phyloP scores from a whole-genome alignment of 2,113 vertebrate species.

The Calcarius ornatus region DNA sequence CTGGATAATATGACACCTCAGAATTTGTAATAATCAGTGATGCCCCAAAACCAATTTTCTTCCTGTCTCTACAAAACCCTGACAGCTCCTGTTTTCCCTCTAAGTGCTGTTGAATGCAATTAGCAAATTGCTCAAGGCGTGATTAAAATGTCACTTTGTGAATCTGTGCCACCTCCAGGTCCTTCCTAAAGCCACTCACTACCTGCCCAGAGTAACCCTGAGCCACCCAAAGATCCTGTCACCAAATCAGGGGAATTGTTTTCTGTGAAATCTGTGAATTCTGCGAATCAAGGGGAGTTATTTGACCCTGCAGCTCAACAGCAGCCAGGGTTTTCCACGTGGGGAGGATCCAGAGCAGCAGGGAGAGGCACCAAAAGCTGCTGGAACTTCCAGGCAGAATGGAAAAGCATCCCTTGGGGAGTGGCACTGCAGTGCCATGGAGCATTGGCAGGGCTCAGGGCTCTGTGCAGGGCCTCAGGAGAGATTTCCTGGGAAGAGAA shows the following conservation, averaged over 20 bases:
- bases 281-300: not conserved
- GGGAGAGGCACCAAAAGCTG: not conserved
- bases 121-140: slow-evolving; percentile 60
- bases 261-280: not conserved
- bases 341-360: not conserved
- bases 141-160: slow-evolving; percentile 67
- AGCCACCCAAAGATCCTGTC: not conserved
- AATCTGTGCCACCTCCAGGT: not conserved
- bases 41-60: slow-evolving; percentile 44
- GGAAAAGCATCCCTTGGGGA: not conserved
- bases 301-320: not conserved
- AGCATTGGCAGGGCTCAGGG: not conserved
- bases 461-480: not conserved
- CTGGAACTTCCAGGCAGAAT: not conserved
- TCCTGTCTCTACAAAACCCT: slow-evolving; percentile 25
- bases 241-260: not conserved
- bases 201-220: not conserved
- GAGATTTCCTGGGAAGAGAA: not conserved
- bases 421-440: not conserved
- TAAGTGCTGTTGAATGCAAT: slow-evolving; percentile 60
- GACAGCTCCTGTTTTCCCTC: slow-evolving; percentile 31
- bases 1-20: slow-evolving; percentile 22
- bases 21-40: slow-evolving; percentile 21
- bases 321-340: not conserved
- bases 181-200: not conserved